phyloP scores from a whole-genome alignment of 2,888 invertebrate genomes.

The Acleris sparsana region DNA sequence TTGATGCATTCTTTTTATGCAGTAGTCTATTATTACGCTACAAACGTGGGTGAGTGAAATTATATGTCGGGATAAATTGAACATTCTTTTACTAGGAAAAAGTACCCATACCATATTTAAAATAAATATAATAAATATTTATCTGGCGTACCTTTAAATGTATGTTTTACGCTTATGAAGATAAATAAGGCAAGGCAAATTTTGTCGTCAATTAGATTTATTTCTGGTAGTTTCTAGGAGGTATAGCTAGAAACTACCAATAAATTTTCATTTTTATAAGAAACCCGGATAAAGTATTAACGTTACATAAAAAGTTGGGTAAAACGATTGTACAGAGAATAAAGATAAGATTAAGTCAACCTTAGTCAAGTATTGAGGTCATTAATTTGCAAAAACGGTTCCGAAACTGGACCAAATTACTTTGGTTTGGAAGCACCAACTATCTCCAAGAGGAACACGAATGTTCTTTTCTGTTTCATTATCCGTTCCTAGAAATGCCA shows the following conservation, averaged over 20 bases:
- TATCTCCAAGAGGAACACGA: slow-evolving; percentile 28
- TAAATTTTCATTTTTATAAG: too few species aligned
- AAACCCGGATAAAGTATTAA: too few species aligned
- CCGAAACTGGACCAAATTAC: slow-evolving; percentile 51
- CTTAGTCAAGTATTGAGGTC: neutral
- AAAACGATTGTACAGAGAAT: neutral
- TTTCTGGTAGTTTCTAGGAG: too few species aligned
- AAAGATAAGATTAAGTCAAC: neutral
- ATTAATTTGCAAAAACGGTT: slow-evolving; percentile 55
- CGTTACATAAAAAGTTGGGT: neutral
- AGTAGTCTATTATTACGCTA: slow-evolving; percentile 13
- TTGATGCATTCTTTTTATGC: slow-evolving; percentile 16
- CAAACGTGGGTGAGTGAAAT: slow-evolving; percentile 15
- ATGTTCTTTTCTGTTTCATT: slow-evolving; percentile 2
- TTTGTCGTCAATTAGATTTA: too few species aligned
- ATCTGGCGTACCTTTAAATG: too few species aligned
- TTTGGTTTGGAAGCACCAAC: slow-evolving; percentile 39
- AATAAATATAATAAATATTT: too few species aligned
- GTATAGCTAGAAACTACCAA: too few species aligned
- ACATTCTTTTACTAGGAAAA: neutral
- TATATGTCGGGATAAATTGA: slow-evolving; percentile 2
- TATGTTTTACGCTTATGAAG: too few species aligned
- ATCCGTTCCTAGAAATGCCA: slow-evolving; percentile 19
- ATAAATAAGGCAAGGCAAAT: too few species aligned
- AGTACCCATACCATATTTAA: neutral